phyloP scores from a whole-genome alignment of 2,797 vertebrate species.

The Lindbergichthys nudifrons region DNA sequence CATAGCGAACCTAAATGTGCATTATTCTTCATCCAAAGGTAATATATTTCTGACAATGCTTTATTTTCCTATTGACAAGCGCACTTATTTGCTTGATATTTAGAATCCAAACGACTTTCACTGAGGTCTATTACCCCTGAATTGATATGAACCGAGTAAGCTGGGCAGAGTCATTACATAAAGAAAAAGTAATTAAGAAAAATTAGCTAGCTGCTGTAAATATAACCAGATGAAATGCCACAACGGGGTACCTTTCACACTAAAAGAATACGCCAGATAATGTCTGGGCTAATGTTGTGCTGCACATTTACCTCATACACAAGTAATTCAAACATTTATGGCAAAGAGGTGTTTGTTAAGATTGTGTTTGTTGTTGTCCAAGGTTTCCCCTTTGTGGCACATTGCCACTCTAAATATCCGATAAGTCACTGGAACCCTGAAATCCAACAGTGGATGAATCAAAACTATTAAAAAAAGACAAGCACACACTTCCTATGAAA shows the following conservation, averaged over 20 bases:
- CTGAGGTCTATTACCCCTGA: conserved; percentile 61
- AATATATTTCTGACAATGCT: conserved; percentile 37
- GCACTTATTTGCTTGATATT: conserved; percentile 48
- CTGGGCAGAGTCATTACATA: conserved; percentile 62
- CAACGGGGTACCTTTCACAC: conserved; percentile 29
- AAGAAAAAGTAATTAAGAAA: conserved; percentile 69
- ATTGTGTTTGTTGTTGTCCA: neutral
- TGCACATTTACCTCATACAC: conserved; percentile 14
- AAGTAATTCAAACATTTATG: neutral
- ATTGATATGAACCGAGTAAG: conserved; percentile 63
- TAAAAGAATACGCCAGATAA: conserved; percentile 41
- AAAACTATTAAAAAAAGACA: conserved; percentile 37
- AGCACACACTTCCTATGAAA: conserved; percentile 25
- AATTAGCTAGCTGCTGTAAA: conserved; percentile 70
- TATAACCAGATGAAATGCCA: conserved; percentile 66
- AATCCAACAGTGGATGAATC: conserved; percentile 19
- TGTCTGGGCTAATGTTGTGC: conserved; percentile 25
- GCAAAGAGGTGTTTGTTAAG: neutral
- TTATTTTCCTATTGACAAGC: conserved; percentile 52
- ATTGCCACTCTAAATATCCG: neutral
- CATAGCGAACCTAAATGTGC: neutral
- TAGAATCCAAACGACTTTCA: conserved; percentile 63
- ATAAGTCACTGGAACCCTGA: conserved; percentile 7
- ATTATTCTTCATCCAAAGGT: conserved; percentile 22
- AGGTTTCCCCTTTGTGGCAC: neutral